Evolutionary conservation across 2,888 invertebrate genomes (phyloP).

Genomic region (Leucoma salicis): DNA sequence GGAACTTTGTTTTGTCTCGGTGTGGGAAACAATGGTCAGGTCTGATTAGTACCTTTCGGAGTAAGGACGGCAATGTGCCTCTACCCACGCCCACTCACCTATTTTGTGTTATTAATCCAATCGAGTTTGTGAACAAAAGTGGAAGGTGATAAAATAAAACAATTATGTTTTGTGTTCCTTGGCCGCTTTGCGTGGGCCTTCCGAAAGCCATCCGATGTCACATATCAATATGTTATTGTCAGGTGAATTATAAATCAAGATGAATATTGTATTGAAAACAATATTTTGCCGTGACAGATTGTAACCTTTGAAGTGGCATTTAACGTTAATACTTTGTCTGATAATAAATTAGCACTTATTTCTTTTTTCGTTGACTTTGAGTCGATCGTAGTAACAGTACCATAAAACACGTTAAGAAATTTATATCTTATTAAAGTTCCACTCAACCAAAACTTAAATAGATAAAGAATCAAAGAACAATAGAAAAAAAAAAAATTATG

Average conservation of each 20-base stretch:
- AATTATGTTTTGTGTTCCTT: slow-evolving; percentile 13
- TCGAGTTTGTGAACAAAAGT: slow-evolving; percentile 36
- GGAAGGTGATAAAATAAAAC: slow-evolving; percentile 25
- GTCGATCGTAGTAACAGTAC: too few relatives aligned
- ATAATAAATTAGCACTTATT: too few relatives aligned
- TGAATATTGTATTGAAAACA: too few relatives aligned
- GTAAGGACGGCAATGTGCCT: slow-evolving; percentile 12
- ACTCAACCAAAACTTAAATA: too few relatives aligned
- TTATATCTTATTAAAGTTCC: too few relatives aligned
- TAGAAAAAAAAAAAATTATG: too few relatives aligned
- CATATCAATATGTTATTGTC: neutral
- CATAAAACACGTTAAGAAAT: too few relatives aligned
- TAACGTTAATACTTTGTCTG: too few relatives aligned
- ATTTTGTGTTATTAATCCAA: slow-evolving; percentile 39
- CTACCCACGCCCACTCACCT: slow-evolving; percentile 35
- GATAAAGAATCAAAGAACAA: too few relatives aligned
- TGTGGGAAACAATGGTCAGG: slow-evolving; percentile 55
- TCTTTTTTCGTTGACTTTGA: too few relatives aligned
- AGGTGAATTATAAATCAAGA: neutral
- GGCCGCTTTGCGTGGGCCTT: slow-evolving; percentile 1
- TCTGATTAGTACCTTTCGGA: slow-evolving; percentile 47
- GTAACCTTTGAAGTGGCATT: too few relatives aligned
- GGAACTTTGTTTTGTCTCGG: slow-evolving; percentile 50
- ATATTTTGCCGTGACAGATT: too few relatives aligned
- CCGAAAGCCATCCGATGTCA: neutral